Conservation (phyloP, 1,140 invertebrate species). For the Gonatopus flavifemur region DNA sequence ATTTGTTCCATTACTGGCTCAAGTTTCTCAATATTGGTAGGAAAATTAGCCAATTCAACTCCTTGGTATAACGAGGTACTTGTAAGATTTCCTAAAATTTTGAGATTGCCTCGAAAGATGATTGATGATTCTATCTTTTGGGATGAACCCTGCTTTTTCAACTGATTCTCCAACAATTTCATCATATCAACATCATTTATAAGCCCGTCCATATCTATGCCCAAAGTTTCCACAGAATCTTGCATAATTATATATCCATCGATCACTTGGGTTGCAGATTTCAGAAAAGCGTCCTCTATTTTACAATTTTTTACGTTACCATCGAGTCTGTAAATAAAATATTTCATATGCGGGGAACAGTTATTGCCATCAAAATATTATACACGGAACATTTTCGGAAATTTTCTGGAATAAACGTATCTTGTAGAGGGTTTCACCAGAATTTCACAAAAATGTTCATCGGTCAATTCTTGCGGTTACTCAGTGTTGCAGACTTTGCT, state of each 20-base stretch:
- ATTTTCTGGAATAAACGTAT: not conserved
- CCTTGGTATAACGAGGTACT: constrained; percentile 18
- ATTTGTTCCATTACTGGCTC: not conserved
- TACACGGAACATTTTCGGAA: too few species aligned
- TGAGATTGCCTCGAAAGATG: constrained; percentile 24
- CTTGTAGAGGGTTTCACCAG: not conserved
- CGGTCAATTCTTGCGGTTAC: not conserved
- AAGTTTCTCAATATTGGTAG: not conserved
- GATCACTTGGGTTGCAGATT: constrained; percentile 29
- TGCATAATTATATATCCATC: constrained; percentile 23
- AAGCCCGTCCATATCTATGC: constrained; percentile 23
- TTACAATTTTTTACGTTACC: constrained; percentile 23
- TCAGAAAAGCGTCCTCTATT: constrained; percentile 24
- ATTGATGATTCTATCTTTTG: constrained; percentile 31
- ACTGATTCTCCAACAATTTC: constrained; percentile 18
- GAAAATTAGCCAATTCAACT: constrained; percentile 19
- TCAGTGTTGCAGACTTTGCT: not conserved
- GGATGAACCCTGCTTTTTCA: constrained; percentile 21
- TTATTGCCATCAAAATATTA: not conserved
- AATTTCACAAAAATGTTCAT: not conserved
- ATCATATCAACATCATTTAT: constrained; percentile 36
- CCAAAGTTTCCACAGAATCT: constrained; percentile 20
- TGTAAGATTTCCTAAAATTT: constrained; percentile 31
- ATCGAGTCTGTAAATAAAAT: constrained; percentile 20
- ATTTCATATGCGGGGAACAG: not conserved